Base-by-base conservation (phyloP, 2,888 invertebrate species). In the Eledona agricola region DNA sequence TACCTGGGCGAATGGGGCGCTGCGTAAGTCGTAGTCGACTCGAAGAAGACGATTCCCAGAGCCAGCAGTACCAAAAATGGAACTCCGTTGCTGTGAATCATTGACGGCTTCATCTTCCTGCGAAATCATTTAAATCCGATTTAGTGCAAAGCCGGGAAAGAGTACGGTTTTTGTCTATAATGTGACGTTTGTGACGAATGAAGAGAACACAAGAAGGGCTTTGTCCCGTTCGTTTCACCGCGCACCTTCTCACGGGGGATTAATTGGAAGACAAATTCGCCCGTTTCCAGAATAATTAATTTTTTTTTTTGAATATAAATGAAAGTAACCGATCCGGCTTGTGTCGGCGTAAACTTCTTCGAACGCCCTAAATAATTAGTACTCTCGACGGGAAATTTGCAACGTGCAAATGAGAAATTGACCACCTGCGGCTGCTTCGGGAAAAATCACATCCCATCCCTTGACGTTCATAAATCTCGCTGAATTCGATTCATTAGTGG, bases 31-130 rank as follows among this genome's bases (percentile, higher is more conserved):
- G 69, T 62, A 10, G 69, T 58, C n/a, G 66, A 55, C 54, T 64
- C 62, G 17, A 71, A 60, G 42, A 73, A 71, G 75, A 81, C 74
- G 73, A 79, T 66, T 72, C 77, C 70, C 75, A 67, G 61, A 78
- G 67, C 65, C 69, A 80, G 72, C 69, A 79, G 58, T 70, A 74
- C 51, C 29, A 67, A 56, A 45, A 65, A 32, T 12, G 64, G 59
- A n/a, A 58, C 34, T 43, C 58, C 59, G 49, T 49, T 64, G 55
- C 38, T 57, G 53, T 51, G 59, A 25, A 57, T 34, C 51, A 57
- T 60, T 38, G 63, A 47, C 40, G 60, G 43, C 47, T 56, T 61
- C 64, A 64, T 64, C 49, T 55, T 64, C 51, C 60, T 63, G 59
- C 40, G 59, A 58, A 20, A 20, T 34, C 17, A 32, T 42, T 50